Evolutionary conservation across 2,888 invertebrate genomes (phyloP).

Genomic region (Rotaria magnacalcarata): DNA sequence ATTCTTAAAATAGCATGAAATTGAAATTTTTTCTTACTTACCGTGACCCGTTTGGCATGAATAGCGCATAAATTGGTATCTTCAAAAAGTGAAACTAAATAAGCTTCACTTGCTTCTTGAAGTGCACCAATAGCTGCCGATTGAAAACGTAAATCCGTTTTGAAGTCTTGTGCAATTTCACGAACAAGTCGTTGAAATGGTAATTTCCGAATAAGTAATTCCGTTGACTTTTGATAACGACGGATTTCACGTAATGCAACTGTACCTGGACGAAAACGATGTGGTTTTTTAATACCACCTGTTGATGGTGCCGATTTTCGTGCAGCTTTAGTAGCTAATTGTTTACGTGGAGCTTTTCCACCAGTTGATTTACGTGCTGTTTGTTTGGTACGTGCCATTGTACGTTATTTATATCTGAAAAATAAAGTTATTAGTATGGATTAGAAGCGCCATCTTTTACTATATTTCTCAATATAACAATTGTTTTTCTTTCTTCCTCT

Average conservation of each 20-base stretch:
- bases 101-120: constrained; percentile 51
- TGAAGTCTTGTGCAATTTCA: constrained; percentile 60
- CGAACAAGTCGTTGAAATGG: constrained; percentile 59
- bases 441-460: not conserved
- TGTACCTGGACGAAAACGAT: constrained; percentile 59
- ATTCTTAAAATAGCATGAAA: no score
- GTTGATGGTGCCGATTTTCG: constrained; percentile 59
- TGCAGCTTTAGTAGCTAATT: constrained; percentile 60
- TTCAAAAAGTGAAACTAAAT: constrained; percentile 46
- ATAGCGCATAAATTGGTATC: constrained; percentile 46
- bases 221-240: constrained; percentile 59
- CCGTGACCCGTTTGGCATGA: constrained; percentile 46
- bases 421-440: not conserved
- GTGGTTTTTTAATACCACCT: constrained; percentile 60
- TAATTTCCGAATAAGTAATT: constrained; percentile 58
- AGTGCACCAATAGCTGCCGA: constrained; percentile 60
- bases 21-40: not conserved
- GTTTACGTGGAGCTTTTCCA: constrained; percentile 60
- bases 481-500: no score
- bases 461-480: not conserved
- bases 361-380: constrained; percentile 60
- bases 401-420: not conserved
- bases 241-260: constrained; percentile 60
- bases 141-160: constrained; percentile 59
- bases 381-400: constrained; percentile 60